Base-by-base conservation (phyloP, 2,888 invertebrate species). In the Rambutsinella grinnellia region DNA sequence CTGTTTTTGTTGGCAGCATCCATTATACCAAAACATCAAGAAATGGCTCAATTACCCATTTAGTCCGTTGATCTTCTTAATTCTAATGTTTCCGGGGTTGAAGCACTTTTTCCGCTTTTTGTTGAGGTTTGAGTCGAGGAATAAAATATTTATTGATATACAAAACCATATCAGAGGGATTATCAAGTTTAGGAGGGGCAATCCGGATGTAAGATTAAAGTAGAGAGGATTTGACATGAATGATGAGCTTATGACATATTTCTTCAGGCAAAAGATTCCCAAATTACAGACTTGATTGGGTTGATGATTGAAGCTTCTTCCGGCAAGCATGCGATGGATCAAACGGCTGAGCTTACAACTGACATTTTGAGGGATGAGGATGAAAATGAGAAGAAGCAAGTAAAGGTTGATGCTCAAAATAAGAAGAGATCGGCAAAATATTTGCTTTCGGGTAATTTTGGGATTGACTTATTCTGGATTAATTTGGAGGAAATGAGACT, bases 31-130 rank as follows among this genome's bases (percentile, higher is more conserved):
- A 26, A 83, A 79, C 23, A 80, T 80, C 47, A 81, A 81, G 70
- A 79, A 81, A 5, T 83, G 83, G 83, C 72, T 83, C n/a, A 81
- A 81, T 60, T 81, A 82, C 56, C 83, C 83, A 27, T 83, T 81
- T 61, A 81, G 79, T 51, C 78, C 81, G n/a, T 36, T 83, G 6
- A 79, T 79, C 23, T 83, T 83, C 53, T 58, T 83, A 17, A 83
- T 83, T 21, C 51, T 82, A 15, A 82, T 83, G 83, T 83, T 83
- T 54, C 83, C 83, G 44, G 83, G 82, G 17, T 67, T 83, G n/a
- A 77, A 81, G 27, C 74, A 79, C 58, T 78, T 82, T 21, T 83
- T 82, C 60, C 62, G 82, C 8, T 83, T 82, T 47, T 58, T 83
- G 8, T 69, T 81, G 3, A 63, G 80, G 15, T 83, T 83, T 63